A percentile compares a stretch with the other conserved stretches of the same genome.
Evolutionary conservation across 2,888 invertebrate species (phyloP).

Genomic region (Caenorhabditis plicata): DNA sequence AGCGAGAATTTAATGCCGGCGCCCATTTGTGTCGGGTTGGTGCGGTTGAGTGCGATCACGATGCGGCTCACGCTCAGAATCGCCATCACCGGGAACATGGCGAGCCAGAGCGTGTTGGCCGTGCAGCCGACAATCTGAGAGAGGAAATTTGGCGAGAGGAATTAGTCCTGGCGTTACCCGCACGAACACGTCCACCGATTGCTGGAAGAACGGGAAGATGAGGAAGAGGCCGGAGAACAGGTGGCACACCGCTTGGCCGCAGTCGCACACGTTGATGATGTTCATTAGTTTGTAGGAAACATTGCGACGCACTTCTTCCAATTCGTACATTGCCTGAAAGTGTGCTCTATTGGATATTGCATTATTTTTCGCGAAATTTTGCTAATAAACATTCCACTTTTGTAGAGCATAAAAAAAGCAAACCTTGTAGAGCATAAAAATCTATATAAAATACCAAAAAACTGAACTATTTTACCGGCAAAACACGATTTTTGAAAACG

Average conservation of each 20-base stretch:
- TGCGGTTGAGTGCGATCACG: constrained; percentile 4
- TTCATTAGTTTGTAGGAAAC: constrained; percentile 27
- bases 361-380: too few relatives aligned
- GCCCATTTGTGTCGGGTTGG: neutral
- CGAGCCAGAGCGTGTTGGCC: constrained; percentile 29
- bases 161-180: neutral
- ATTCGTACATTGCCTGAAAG: constrained; percentile 14
- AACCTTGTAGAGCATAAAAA: too few relatives aligned
- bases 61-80: constrained; percentile 17
- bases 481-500: too few relatives aligned
- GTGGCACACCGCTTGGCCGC: constrained; percentile 19
- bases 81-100: constrained; percentile 21
- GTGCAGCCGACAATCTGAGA: constrained; percentile 27
- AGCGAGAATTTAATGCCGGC: constrained; percentile 1
- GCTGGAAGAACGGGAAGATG: constrained; percentile 15
- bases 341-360: too few relatives aligned
- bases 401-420: too few relatives aligned
- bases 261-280: constrained; percentile 13
- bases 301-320: constrained; percentile 15
- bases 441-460: too few relatives aligned
- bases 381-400: too few relatives aligned
- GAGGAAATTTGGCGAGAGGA: neutral
- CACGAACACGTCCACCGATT: constrained; percentile 1
- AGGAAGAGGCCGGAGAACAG: constrained; percentile 10
- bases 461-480: too few relatives aligned